phyloP scores from a whole-genome alignment of 2,888 invertebrate genomes.

The Lepidochitona cinerea region DNA sequence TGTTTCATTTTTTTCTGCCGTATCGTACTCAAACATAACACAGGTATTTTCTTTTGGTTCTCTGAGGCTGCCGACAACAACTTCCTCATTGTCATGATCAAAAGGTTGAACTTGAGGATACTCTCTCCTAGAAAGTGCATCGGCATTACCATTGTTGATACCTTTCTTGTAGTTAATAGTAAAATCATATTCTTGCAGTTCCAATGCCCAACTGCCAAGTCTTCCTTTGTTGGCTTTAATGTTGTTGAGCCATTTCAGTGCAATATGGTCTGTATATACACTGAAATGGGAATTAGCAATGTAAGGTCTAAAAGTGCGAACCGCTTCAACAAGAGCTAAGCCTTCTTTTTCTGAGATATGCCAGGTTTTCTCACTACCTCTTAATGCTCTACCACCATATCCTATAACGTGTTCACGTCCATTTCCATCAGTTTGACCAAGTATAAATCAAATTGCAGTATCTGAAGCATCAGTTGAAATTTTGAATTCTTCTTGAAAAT shows the following conservation, averaged over 20 bases:
- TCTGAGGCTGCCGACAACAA: background rate
- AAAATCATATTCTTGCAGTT: slow-evolving; percentile 30
- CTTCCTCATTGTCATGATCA: slow-evolving; percentile 1
- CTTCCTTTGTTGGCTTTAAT: slow-evolving; percentile 24
- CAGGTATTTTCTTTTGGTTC: background rate
- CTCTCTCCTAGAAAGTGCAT: slow-evolving; percentile 10
- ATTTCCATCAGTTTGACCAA: slow-evolving; percentile 28
- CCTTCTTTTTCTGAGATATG: slow-evolving; percentile 28
- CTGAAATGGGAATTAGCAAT: slow-evolving; percentile 29
- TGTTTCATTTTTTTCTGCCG: slow-evolving; percentile 1
- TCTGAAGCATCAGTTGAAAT: slow-evolving; percentile 34
- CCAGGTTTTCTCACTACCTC: slow-evolving; percentile 24
- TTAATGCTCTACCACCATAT: slow-evolving; percentile 31
- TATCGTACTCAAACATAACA: background rate
- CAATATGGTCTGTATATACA: slow-evolving; percentile 35
- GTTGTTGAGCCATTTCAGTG: slow-evolving; percentile 30
- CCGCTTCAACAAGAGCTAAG: slow-evolving; percentile 32
- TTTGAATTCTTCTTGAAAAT: slow-evolving; percentile 31
- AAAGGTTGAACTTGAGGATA: background rate
- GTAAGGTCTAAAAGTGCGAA: slow-evolving; percentile 27
- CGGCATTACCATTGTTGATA: slow-evolving; percentile 13
- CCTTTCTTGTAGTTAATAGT: slow-evolving; percentile 7
- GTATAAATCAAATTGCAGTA: slow-evolving; percentile 28
- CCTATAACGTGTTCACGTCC: slow-evolving; percentile 21
- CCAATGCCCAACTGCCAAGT: slow-evolving; percentile 27